Conservation (phyloP, 2,797 vertebrate species). For the Characodon lateralis region DNA sequence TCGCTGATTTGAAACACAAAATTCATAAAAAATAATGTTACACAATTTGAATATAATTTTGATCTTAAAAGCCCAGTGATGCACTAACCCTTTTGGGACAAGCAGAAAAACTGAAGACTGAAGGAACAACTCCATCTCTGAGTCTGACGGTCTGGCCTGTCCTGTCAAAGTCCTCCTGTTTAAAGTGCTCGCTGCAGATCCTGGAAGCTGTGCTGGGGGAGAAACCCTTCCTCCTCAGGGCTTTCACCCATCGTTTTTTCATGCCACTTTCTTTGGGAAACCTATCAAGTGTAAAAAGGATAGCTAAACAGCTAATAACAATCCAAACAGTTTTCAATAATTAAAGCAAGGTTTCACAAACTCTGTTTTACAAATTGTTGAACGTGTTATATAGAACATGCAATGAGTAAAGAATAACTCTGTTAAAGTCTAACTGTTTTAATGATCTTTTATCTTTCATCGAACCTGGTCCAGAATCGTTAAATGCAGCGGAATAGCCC, state of each 20-base stretch:
- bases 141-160: constrained; percentile 6
- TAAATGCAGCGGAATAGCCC: neutral
- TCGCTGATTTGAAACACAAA: constrained; percentile 6
- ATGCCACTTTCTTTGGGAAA: neutral
- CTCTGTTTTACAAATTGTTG: neutral
- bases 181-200: constrained; percentile 3
- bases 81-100: neutral
- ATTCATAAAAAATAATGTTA: neutral
- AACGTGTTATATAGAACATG: neutral
- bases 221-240: constrained; percentile 4
- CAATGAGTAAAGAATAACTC: neutral
- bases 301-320: neutral
- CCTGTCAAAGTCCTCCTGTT: neutral
- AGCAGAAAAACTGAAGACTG: constrained; percentile 5
- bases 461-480: too few relatives aligned
- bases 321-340: neutral
- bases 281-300: neutral
- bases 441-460: neutral
- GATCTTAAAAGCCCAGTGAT: neutral
- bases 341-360: neutral
- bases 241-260: constrained; percentile 5
- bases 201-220: neutral
- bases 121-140: constrained; percentile 7
- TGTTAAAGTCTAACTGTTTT: neutral
- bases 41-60: neutral